Base-by-base conservation (phyloP, 2,797 vertebrate genomes). In the Carduelis carduelis region DNA sequence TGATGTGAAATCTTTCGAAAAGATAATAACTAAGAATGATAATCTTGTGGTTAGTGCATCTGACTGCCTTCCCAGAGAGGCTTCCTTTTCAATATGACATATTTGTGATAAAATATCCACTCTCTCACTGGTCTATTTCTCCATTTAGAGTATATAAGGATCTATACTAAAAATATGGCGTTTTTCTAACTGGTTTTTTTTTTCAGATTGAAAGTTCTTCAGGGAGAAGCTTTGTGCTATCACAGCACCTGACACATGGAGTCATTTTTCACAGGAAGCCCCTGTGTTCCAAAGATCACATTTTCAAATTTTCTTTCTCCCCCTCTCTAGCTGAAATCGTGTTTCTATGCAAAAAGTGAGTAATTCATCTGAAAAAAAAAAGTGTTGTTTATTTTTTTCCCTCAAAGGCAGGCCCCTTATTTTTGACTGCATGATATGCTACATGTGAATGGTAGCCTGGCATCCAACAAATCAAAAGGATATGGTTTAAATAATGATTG, bases 1-100 rank as follows among this genome's bases (percentile, higher is more conserved):
- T 69, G 44, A 94, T 24, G 75, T 89, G 95, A 83, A 90, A 68
- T 57, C 27, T 92, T 90, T 90, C 39, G 13, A 64, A 92, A 80
- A 87, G 74, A 77, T 59, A 95, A 24, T 56, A 83, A 60, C 64
- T 60, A 74, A 89, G 56, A 89, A 72, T 69, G 22, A 91, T 75
- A 83, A 68, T 55, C 68, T 64, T 85, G 44, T 0, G 1, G 63
- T 47, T 76, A 79, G 24, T 56, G 49, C 66, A 47, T 56, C 30
- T 68, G 81, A 87, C 75, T 83, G 64, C 39, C 30, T 92, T 85
- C 35, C 30, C 71, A 78, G 87, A 75, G 27, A 72, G 28, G 12
- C 9, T 77, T 77, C 68, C 37, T 83, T 81, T 89, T 69, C 46
- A 53, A 27, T 3, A 8, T 57, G 61, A 44, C 34, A 16, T 59